Conservation (phyloP, 2,113 vertebrate species). For the Xiphophorus hellerii region DNA sequence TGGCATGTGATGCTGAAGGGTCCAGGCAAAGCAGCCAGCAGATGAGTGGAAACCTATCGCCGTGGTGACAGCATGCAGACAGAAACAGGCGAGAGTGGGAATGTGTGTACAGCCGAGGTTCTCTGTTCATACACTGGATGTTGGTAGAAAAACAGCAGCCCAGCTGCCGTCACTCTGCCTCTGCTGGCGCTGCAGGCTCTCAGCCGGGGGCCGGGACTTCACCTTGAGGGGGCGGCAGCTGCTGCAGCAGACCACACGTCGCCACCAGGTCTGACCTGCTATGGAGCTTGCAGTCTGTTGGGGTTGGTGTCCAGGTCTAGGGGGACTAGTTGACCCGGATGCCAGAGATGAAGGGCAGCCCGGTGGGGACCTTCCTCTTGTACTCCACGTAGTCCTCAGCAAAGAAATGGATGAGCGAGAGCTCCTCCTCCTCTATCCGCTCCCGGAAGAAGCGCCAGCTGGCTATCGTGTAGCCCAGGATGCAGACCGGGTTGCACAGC, state of each 20-base stretch:
- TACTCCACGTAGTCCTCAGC: conserved; percentile 95
- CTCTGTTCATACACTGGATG: conserved; percentile 38
- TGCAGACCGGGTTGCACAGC: conserved; percentile 93
- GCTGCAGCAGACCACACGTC: conserved; percentile 29
- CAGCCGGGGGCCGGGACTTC: conserved; percentile 37
- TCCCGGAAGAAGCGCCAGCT: conserved; percentile 98
- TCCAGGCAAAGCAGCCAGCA: background rate
- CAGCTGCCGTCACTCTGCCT: conserved; percentile 22
- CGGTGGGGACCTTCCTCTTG: conserved; percentile 89
- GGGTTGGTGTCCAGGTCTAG: conserved; percentile 25
- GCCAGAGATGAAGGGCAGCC: conserved; percentile 94
- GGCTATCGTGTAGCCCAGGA: conserved; percentile 88
- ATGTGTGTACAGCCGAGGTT: conserved; percentile 35
- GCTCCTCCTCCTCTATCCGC: conserved; percentile 94
- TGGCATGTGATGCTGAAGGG: background rate
- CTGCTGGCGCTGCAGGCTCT: conserved; percentile 31
- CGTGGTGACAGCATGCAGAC: conserved; percentile 49
- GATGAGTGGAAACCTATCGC: conserved; percentile 14
- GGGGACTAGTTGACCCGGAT: conserved; percentile 85
- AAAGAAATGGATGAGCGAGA: conserved; percentile 94
- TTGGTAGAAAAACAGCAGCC: conserved; percentile 57
- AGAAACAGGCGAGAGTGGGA: background rate
- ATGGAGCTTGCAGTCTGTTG: conserved; percentile 57
- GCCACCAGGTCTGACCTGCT: conserved; percentile 46
- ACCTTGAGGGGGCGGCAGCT: conserved; percentile 39